phyloP scores from a whole-genome alignment of 2,888 invertebrate species.

The Tiliacea aurago region DNA sequence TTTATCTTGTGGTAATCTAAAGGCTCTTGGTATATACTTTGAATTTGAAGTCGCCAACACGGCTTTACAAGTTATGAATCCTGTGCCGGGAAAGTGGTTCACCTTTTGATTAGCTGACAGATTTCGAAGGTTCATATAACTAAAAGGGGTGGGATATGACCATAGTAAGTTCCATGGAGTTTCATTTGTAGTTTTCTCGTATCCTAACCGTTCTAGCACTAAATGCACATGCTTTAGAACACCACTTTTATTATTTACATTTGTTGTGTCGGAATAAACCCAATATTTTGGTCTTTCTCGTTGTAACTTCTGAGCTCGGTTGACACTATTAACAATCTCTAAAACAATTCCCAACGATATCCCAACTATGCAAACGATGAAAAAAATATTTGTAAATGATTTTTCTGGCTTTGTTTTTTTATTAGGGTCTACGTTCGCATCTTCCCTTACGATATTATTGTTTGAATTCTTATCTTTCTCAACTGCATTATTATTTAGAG shows the following conservation, averaged over 20 bases:
- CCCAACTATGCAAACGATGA: conserved; percentile 81
- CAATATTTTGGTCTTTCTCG: conserved; percentile 85
- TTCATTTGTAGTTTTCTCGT: conserved; percentile 89
- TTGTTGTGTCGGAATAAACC: conserved; percentile 89
- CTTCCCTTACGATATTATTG: conserved; percentile 43
- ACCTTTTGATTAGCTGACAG: conserved; percentile 94
- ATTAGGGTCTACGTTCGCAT: conserved; percentile 36
- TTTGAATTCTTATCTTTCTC: conserved; percentile 25
- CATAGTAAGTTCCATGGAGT: conserved; percentile 96
- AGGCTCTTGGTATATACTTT: conserved; percentile 96
- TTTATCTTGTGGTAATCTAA: conserved; percentile 95
- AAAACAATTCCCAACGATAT: conserved; percentile 79
- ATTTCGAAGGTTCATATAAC: conserved; percentile 86
- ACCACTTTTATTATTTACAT: conserved; percentile 91
- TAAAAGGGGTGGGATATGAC: conserved; percentile 98
- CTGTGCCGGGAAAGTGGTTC: conserved; percentile 98
- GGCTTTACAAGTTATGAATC: conserved; percentile 97
- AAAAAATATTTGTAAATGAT: conserved; percentile 72
- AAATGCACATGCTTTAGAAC: conserved; percentile 95
- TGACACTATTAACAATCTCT: conserved; percentile 78
- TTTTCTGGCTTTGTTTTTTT: conserved; percentile 53
- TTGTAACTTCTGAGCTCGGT: conserved; percentile 65
- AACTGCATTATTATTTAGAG: conserved; percentile 33
- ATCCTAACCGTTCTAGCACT: conserved; percentile 94
- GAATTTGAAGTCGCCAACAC: conserved; percentile 95